These are phyloP conservation scores for Caenorhabditis sp. DNA, from an alignment of 2,888 invertebrate genomes.

Conservation along the genomic window DNA sequence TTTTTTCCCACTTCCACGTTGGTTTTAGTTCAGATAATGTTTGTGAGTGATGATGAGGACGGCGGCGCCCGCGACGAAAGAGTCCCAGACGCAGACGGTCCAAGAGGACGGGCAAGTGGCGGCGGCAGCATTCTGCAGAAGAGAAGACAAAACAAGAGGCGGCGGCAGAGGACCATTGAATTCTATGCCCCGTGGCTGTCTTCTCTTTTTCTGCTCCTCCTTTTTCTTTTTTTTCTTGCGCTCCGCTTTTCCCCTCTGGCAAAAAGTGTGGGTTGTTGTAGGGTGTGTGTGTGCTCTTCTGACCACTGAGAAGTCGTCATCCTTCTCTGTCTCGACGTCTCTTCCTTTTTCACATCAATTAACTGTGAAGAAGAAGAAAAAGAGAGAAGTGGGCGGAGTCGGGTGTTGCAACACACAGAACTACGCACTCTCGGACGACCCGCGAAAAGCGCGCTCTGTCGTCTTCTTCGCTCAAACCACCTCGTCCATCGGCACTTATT, in stretches of 20 bases:
- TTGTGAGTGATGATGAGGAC: conserved; percentile 22
- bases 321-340: conserved; percentile 5
- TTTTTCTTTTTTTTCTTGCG: conserved; percentile 14
- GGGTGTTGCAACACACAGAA: conserved; percentile 26
- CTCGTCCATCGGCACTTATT: neutral
- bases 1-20: neutral
- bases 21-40: conserved; percentile 20
- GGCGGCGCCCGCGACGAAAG: conserved; percentile 11
- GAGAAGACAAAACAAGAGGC: conserved; percentile 14
- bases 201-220: conserved; percentile 2
- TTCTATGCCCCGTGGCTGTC: neutral
- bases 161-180: conserved; percentile 42
- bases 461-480: neutral
- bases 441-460: conserved; percentile 1
- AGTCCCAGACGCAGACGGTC: conserved; percentile 8
- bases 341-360: conserved; percentile 28
- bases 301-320: conserved; percentile 18
- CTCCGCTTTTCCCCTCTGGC: conserved; percentile 8
- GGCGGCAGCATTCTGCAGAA: conserved; percentile 13
- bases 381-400: conserved; percentile 37
- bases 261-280: conserved; percentile 13
- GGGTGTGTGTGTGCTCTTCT: conserved; percentile 21
- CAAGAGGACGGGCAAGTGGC: conserved; percentile 17
- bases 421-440: conserved; percentile 17
- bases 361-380: conserved; percentile 23